Percentiles rank a stretch among this genome's conserved stretches.
phyloP scores from a whole-genome alignment of 2,797 vertebrate species.

The Chaunax sp. region DNA sequence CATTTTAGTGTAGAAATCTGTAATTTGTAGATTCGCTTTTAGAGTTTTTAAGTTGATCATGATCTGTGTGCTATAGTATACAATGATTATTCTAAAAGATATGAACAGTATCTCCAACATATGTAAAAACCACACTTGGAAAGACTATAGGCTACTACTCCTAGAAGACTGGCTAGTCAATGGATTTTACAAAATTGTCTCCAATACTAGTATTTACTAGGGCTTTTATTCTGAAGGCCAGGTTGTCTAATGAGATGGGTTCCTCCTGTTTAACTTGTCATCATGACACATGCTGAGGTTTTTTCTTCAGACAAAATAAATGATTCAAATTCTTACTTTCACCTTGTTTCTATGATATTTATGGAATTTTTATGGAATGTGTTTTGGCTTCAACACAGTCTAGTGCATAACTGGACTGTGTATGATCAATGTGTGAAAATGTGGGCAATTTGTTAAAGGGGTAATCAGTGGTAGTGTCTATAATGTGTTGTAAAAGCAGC shows the following conservation, averaged over 20 bases:
- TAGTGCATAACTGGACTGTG: too few relatives aligned
- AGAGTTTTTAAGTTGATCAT: not conserved
- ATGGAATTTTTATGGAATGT: not conserved
- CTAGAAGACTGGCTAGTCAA: not conserved
- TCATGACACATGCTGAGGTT: not conserved
- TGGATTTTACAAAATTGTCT: not conserved
- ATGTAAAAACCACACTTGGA: not conserved
- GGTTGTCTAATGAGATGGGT: not conserved
- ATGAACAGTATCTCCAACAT: not conserved
- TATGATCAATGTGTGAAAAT: too few relatives aligned
- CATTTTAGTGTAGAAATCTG: not conserved
- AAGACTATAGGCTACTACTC: not conserved
- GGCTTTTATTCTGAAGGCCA: not conserved
- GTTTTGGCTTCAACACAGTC: too few relatives aligned
- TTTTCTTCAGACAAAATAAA: not conserved
- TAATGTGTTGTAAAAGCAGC: too few relatives aligned
- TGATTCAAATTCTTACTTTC: too few relatives aligned
- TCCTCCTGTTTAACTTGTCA: not conserved
- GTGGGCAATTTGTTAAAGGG: too few relatives aligned
- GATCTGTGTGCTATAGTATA: not conserved
- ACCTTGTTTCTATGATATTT: not conserved
- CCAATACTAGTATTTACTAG: not conserved
- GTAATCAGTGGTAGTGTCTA: too few relatives aligned
- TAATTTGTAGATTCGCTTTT: too few relatives aligned
- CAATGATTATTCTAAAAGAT: not conserved